Evolutionary conservation across 2,113 vertebrate species (phyloP), one percentile per base, ranked within the genome.

Genomic region (Ceyx cyanopectus): DNA sequence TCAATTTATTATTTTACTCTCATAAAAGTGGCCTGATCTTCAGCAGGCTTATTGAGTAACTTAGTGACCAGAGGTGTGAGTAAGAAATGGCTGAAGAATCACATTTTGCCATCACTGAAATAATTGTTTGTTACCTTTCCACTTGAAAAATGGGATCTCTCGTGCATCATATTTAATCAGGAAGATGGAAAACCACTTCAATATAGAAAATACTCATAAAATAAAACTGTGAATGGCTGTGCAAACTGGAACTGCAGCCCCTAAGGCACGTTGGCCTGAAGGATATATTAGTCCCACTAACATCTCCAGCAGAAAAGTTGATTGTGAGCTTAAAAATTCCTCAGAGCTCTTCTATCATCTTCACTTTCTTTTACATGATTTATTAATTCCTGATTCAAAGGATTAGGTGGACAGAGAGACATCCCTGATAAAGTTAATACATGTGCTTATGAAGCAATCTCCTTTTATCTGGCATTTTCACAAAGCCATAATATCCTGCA

Each of bases 91-190:
- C 14, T 66, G 46, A 88, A 76, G 32, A 86, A 69, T 16, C 12
- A 21, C 10, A 75, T 75, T 51, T 61, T 86, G 24, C 12, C 18
- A 40, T 23, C 27, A 81, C 21, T 50, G 40, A 62, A 86, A 89
- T 69, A n/a, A 85, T 24, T 66, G 12, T 76, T 93, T 77, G n/a
- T 43, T 80, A 66, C 18, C 24, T 62, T 89, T 88, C 45, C 26
- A 62, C 11, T 74, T 81, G 34, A 74, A 74, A 80, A 83, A 80
- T 51, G 3, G 62, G 19, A 19, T 66, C 26, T 46, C 10, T 72
- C 2, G 1, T 69, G 30, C 5, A 46, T 70, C 10, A 43, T 22
- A 37, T 53, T 68, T 72, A n/a, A 41, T 61, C 8, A 48, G 24
- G 10, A 76, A 81, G 19, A 51, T 58, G 24, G 18, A 66, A 80